Percentiles rank a stretch among this genome's conserved stretches.
Conservation (phyloP, 2,888 invertebrate genomes). For the Drosophila pseudotakahashii region DNA sequence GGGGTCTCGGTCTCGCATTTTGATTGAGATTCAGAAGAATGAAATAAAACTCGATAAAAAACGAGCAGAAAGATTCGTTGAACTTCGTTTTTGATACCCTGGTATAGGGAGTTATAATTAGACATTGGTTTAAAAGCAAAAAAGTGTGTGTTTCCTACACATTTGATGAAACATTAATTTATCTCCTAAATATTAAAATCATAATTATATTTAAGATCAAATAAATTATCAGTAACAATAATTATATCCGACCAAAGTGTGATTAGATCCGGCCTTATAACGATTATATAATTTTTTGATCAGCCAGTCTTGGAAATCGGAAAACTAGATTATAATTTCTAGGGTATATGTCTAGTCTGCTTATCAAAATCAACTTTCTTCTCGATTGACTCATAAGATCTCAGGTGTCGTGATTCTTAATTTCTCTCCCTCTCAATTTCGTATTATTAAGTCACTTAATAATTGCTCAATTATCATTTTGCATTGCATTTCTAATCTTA, state of each 20-base stretch:
- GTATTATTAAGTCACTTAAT: slow-evolving; percentile 9
- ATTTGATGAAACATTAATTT: too few species aligned
- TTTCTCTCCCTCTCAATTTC: background rate
- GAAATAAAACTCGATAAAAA: slow-evolving; percentile 47
- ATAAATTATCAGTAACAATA: too few species aligned
- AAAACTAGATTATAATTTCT: background rate
- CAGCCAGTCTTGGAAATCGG: too few species aligned
- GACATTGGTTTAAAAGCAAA: too few species aligned
- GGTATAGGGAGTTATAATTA: background rate
- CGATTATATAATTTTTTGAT: too few species aligned
- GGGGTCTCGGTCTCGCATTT: slow-evolving; percentile 44
- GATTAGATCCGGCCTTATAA: too few species aligned
- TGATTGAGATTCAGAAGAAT: slow-evolving; percentile 46
- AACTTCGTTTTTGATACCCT: slow-evolving; percentile 55
- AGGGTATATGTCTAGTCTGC: background rate
- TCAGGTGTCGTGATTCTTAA: slow-evolving; percentile 6
- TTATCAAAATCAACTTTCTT: background rate
- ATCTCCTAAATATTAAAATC: too few species aligned
- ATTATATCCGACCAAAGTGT: too few species aligned
- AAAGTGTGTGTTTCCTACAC: too few species aligned
- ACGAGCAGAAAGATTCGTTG: slow-evolving; percentile 57
- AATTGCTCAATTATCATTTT: background rate
- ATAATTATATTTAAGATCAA: too few species aligned
- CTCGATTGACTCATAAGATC: slow-evolving; percentile 15
- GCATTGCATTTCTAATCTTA: slow-evolving; percentile 1